phyloP scores from a whole-genome alignment of 2,888 invertebrate genomes.

The Platerodrilus igneus region DNA sequence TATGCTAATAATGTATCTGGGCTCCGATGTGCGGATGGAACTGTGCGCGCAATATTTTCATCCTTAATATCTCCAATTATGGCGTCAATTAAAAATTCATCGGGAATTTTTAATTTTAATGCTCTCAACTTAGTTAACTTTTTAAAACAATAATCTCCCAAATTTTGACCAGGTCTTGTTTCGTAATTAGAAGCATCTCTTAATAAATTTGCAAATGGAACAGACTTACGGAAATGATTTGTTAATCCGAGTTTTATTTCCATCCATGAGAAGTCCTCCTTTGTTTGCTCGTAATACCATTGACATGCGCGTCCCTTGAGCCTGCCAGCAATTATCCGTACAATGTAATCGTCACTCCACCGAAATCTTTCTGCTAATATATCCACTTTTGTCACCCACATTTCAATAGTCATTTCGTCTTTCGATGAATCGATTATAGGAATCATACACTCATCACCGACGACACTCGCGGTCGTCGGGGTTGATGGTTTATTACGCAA shows the following conservation, averaged over 20 bases:
- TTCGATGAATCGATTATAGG: constrained; percentile 4
- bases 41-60: constrained; percentile 19
- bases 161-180: constrained; percentile 18
- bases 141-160: constrained; percentile 24
- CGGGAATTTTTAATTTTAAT: constrained; percentile 16
- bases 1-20: constrained; percentile 13
- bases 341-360: constrained; percentile 19
- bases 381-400: constrained; percentile 15
- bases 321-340: constrained; percentile 12
- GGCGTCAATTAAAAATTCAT: constrained; percentile 26
- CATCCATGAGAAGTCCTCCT: constrained; percentile 10
- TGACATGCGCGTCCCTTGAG: constrained; percentile 17
- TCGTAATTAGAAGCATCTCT: constrained; percentile 24
- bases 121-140: constrained; percentile 23
- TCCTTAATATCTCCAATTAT: constrained; percentile 25
- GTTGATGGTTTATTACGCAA: not conserved
- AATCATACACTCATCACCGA: constrained; percentile 7
- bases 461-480: not conserved
- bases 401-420: constrained; percentile 8
- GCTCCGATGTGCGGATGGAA: constrained; percentile 11
- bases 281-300: constrained; percentile 19
- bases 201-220: constrained; percentile 24
- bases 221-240: constrained; percentile 18
- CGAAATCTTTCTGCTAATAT: constrained; percentile 14
- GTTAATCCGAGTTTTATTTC: constrained; percentile 16